Conservation (phyloP, 2,113 vertebrate species). For the Notarius quadriscutis region DNA sequence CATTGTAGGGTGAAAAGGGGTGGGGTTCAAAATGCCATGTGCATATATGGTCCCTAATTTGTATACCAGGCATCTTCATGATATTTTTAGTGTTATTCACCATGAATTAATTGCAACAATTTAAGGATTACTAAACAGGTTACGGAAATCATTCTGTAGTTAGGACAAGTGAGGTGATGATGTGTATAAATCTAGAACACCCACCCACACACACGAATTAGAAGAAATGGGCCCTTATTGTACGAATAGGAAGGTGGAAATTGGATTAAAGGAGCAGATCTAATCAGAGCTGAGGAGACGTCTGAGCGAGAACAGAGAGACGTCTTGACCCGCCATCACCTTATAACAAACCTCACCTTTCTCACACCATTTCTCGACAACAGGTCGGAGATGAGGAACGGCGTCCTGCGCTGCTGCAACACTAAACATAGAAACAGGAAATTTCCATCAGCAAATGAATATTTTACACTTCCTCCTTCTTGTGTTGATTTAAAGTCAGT, state of each 20-base stretch:
- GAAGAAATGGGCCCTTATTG: background rate
- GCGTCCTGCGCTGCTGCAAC: background rate
- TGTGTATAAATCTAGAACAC: background rate
- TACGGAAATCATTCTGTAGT: background rate
- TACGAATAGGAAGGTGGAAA: conserved; percentile 16
- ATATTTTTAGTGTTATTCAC: background rate
- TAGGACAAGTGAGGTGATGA: background rate
- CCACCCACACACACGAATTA: conserved; percentile 6
- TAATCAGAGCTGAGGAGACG: conserved; percentile 17
- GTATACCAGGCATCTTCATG: background rate
- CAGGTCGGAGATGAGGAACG: background rate
- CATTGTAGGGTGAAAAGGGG: background rate
- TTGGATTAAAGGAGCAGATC: conserved; percentile 31
- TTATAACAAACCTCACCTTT: background rate
- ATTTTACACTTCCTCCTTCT: background rate
- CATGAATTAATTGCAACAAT: background rate
- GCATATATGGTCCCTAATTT: background rate
- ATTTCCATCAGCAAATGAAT: background rate
- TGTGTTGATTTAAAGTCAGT: background rate
- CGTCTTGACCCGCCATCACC: background rate
- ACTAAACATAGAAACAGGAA: background rate
- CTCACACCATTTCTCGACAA: background rate
- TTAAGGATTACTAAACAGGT: background rate
- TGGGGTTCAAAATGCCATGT: background rate
- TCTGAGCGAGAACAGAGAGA: conserved; percentile 14